phyloP scores from a whole-genome alignment of 2,113 vertebrate species.

The Lasiurus cinereus region DNA sequence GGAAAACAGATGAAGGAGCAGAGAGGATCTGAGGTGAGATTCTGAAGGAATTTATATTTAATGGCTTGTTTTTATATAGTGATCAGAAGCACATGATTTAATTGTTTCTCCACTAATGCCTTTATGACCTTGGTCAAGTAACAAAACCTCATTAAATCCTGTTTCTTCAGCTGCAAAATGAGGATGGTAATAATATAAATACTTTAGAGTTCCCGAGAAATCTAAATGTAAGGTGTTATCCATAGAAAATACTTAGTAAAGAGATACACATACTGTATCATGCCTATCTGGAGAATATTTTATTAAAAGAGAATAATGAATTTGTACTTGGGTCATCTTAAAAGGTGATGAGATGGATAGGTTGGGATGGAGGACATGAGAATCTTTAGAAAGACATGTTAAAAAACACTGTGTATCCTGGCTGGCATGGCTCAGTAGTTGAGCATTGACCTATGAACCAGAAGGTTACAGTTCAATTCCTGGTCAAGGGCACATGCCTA shows the following conservation, averaged over 20 bases:
- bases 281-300: background rate
- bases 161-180: background rate
- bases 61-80: background rate
- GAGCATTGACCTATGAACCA: no score
- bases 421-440: no score
- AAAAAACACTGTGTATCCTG: background rate
- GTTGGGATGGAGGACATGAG: background rate
- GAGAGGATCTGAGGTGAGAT: background rate
- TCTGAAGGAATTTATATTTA: background rate
- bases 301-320: background rate
- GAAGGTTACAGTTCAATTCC: no score
- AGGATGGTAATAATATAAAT: background rate
- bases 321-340: background rate
- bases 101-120: background rate
- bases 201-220: background rate
- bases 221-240: background rate
- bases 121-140: background rate
- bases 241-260: conserved; percentile 3
- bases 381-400: background rate
- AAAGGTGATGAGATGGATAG: background rate
- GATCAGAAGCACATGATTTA: background rate
- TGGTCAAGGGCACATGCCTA: no score
- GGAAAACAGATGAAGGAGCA: background rate
- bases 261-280: background rate
- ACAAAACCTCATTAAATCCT: background rate